These are phyloP conservation scores for Drosophila punjabiensis DNA, from an alignment of 1,140 invertebrate species.

Conservation along the genomic window DNA sequence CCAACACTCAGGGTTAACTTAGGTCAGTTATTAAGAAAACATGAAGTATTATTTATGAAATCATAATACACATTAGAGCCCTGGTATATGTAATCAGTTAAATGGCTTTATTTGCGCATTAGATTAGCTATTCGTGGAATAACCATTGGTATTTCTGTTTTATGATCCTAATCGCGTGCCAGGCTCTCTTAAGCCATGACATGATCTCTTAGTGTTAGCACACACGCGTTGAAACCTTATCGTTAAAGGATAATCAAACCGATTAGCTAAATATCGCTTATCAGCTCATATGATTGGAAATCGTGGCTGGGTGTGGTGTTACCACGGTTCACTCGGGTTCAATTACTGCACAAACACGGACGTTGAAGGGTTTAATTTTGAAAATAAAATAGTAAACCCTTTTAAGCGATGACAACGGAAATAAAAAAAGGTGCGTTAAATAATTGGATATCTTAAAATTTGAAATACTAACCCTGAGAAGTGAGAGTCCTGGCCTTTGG, in stretches of 20 bases:
- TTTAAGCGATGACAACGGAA: constrained; percentile 13
- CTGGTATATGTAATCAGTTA: not conserved
- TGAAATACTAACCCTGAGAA: not conserved
- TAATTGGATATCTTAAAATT: not conserved
- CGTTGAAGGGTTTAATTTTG: not conserved
- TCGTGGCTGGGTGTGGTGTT: constrained; percentile 1
- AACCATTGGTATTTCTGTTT: constrained; percentile 6
- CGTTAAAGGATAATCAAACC: constrained; percentile 20
- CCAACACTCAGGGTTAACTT: not conserved
- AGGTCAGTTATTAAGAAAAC: constrained; percentile 21
- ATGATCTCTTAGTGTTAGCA: constrained; percentile 9
- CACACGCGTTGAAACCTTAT: constrained; percentile 27
- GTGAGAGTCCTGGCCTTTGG: no score
- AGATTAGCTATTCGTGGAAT: constrained; percentile 13
- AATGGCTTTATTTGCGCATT: not conserved
- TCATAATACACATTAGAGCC: not conserved
- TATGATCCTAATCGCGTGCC: constrained; percentile 37
- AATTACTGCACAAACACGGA: constrained; percentile 4
- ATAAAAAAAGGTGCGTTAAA: constrained; percentile 34
- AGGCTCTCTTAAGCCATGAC: constrained; percentile 19
- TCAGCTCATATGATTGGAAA: constrained; percentile 22
- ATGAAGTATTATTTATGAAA: not conserved
- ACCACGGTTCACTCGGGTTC: constrained; percentile 19
- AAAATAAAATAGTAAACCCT: no score
- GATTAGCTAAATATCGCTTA: constrained; percentile 30